These are phyloP conservation scores for Chaetodon trifascialis DNA, from an alignment of 2,113 vertebrate genomes.

Conservation along the genomic window DNA sequence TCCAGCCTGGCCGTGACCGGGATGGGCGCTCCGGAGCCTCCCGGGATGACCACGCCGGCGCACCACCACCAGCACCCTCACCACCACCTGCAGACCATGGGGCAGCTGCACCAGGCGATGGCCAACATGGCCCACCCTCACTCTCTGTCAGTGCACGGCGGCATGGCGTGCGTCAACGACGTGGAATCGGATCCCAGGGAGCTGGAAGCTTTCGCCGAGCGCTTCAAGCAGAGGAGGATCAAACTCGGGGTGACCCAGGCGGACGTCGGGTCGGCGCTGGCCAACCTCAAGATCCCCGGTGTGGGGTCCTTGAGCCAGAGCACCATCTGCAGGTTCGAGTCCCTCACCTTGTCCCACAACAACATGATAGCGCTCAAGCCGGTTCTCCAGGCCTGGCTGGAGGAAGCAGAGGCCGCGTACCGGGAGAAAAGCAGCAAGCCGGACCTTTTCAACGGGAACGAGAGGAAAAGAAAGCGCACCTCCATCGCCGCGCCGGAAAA, in stretches of 20 bases:
- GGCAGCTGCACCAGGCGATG: conserved; percentile 92
- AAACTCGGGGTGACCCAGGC: conserved; percentile 95
- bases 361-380: conserved; percentile 96
- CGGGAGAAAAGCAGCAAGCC: conserved; percentile 90
- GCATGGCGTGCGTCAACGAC: conserved; percentile 89
- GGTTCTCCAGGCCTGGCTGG: conserved; percentile 94
- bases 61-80: conserved; percentile 78
- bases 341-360: conserved; percentile 94
- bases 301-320: conserved; percentile 96
- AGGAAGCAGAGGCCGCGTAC: conserved; percentile 92
- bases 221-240: conserved; percentile 93
- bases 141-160: conserved; percentile 85
- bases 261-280: conserved; percentile 92
- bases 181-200: conserved; percentile 93
- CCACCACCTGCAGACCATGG: conserved; percentile 86
- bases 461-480: conserved; percentile 92
- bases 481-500: conserved; percentile 96
- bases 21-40: conserved; percentile 87
- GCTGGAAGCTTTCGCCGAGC: conserved; percentile 93
- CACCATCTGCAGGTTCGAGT: conserved; percentile 97
- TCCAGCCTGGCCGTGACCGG: conserved; percentile 88
- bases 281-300: conserved; percentile 93
- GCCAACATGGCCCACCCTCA: conserved; percentile 89
- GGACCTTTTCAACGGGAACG: conserved; percentile 87
- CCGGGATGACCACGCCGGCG: conserved; percentile 80